Evolutionary conservation across 2,113 vertebrate species (phyloP), one percentile per base, ranked within the genome.

Genomic region (Lasiurus borealis): DNA sequence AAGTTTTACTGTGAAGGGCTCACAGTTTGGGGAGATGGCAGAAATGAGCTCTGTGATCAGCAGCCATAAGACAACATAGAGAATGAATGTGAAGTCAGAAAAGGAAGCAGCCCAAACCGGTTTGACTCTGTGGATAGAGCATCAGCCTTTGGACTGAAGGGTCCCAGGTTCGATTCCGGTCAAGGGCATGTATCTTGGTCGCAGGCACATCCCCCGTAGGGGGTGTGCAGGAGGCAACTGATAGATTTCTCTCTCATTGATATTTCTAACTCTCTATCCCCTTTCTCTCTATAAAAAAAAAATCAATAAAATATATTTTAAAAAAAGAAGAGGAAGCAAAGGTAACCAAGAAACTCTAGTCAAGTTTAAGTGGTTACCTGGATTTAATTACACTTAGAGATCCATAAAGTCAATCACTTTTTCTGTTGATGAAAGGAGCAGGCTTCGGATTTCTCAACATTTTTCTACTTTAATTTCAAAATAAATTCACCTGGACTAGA

Each of bases 401-500:
- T 34, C 25, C 31, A 16, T 52, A 25, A 93, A 80, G 44, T 40
- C 34, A 72, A 78, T 21, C 31, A 44, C 77, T 73, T 77, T 25
- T 92, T 83, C 21, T 85, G 9, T 34, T 12, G 10, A 68, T n/a
- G 27, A 91, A 90, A 68, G 5, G 59, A 88, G 16, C 8, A 83
- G 12, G 7, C 1, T 48, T 11, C 69, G 10, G 5, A 7, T 50
- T 77, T 92, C 16, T 81, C 52, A 80, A 14, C 62, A 87, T 69
- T 84, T 93, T 73, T 14, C 27, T 29, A 78, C 1, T 44, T 91
- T 69, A 80, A 72, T 91, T 80, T 93, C 15, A 95, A 94, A 92
- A 77, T 48, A 19, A 40, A 40, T 62, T 62, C 5, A 76, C 1
- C 11, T 78, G 68, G 72, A 64, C 88, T 71, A 44, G 14, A 71